These are phyloP conservation scores for Ptychoptera contaminata DNA, from an alignment of 2,888 invertebrate species.

Conservation along the genomic window DNA sequence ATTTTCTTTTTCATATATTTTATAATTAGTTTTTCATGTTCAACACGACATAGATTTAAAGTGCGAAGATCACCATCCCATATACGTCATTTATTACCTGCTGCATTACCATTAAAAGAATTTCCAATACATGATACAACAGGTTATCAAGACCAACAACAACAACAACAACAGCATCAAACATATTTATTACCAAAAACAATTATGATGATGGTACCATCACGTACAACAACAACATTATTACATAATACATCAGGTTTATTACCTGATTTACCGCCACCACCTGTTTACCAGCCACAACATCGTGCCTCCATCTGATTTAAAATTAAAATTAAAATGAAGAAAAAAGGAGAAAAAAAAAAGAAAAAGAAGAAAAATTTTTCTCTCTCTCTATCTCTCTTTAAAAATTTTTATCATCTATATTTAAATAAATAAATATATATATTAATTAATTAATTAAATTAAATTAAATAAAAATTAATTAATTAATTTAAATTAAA, in stretches of 20 bases:
- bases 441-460: too few relatives aligned
- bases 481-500: too few relatives aligned
- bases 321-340: neutral
- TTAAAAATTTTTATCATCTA: too few relatives aligned
- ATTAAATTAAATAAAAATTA: too few relatives aligned
- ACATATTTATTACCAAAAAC: neutral
- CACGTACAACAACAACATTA: slow-evolving; percentile 3
- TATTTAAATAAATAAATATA: too few relatives aligned
- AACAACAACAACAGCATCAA: neutral
- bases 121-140: slow-evolving; percentile 13
- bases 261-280: slow-evolving; percentile 3
- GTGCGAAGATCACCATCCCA: slow-evolving; percentile 28
- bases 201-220: neutral
- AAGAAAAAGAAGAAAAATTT: neutral
- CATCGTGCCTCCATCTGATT: slow-evolving; percentile 3
- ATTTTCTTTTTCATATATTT: neutral
- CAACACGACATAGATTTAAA: slow-evolving; percentile 26
- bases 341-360: neutral
- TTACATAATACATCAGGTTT: neutral
- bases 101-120: slow-evolving; percentile 31
- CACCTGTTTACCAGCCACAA: slow-evolving; percentile 3
- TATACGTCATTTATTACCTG: slow-evolving; percentile 28
- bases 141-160: too few relatives aligned
- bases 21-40: slow-evolving; percentile 7
- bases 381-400: too few relatives aligned